Percentiles rank a stretch among this genome's conserved stretches.
Conservation (phyloP, 1,140 invertebrate genomes). For the Drosophila sturtevanti region DNA sequence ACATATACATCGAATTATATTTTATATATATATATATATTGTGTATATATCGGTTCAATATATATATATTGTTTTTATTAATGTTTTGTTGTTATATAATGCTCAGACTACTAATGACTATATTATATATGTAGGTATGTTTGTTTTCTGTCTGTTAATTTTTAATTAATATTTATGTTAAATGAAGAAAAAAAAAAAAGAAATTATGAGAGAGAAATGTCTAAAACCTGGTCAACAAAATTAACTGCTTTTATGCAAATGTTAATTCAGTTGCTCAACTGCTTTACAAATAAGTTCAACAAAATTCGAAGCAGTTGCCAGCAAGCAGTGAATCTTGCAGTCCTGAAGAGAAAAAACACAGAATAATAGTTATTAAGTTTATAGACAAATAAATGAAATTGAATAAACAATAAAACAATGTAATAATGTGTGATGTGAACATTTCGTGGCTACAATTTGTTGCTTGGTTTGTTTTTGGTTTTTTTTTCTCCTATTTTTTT, state of each 20-base stretch:
- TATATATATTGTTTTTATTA: not conserved
- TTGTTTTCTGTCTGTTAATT: slow-evolving; percentile 21
- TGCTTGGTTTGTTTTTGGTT: not conserved
- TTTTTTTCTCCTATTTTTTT: slow-evolving; percentile 8
- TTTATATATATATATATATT: slow-evolving; percentile 42
- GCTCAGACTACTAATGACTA: slow-evolving; percentile 75
- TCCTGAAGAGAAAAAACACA: not conserved
- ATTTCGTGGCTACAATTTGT: slow-evolving; percentile 54
- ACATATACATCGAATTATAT: slow-evolving; percentile 41
- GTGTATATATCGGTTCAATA: slow-evolving; percentile 30
- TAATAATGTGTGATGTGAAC: slow-evolving; percentile 60
- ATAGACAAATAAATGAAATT: not conserved
- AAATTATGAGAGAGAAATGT: not conserved
- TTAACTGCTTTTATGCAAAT: not conserved
- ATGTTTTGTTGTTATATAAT: slow-evolving; percentile 43
- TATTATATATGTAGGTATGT: slow-evolving; percentile 60
- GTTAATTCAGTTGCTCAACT: no score
- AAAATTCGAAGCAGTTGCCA: not conserved
- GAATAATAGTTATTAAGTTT: not conserved
- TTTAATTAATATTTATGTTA: slow-evolving; percentile 24
- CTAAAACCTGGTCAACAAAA: not conserved
- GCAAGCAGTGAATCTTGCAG: not conserved
- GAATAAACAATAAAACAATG: slow-evolving; percentile 46
- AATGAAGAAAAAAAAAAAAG: slow-evolving; percentile 11
- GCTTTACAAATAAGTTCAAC: not conserved